Conservation (phyloP, 2,113 vertebrate genomes). For the Apaloderma vittatum region DNA sequence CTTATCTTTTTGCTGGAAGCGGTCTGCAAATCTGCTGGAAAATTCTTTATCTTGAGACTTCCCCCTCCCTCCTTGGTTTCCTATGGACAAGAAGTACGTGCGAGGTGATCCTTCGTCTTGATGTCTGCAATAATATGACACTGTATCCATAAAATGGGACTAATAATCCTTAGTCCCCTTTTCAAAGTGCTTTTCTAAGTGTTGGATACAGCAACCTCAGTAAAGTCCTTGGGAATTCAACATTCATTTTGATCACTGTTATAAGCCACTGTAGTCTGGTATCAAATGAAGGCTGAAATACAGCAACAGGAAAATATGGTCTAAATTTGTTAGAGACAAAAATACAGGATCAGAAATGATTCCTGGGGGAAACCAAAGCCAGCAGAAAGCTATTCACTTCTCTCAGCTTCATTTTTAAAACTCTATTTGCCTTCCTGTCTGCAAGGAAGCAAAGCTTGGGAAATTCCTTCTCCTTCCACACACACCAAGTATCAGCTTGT, state of each 20-base stretch:
- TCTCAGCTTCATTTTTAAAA: constrained; percentile 6
- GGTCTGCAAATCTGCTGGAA: background rate
- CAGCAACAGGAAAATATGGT: constrained; percentile 7
- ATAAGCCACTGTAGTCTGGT: background rate
- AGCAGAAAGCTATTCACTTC: background rate
- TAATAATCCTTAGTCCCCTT: constrained; percentile 27
- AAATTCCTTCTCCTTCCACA: background rate
- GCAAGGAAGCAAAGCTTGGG: background rate
- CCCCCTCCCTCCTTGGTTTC: background rate
- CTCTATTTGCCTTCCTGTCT: background rate
- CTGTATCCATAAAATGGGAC: background rate
- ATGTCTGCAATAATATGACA: background rate
- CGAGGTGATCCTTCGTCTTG: background rate
- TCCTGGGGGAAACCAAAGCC: constrained; percentile 17
- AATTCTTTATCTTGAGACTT: constrained; percentile 30
- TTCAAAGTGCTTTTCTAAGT: constrained; percentile 25
- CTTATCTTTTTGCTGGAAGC: constrained; percentile 32
- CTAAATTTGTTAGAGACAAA: constrained; percentile 52
- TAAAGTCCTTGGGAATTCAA: constrained; percentile 40
- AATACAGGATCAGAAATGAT: constrained; percentile 7
- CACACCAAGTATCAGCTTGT: background rate
- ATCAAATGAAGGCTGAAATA: constrained; percentile 34
- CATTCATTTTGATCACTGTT: constrained; percentile 38
- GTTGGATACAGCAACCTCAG: background rate
- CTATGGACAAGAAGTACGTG: background rate